Evolutionary conservation across 2,888 invertebrate genomes (phyloP).

Genomic region (Nematopogon swammerdamellus): DNA sequence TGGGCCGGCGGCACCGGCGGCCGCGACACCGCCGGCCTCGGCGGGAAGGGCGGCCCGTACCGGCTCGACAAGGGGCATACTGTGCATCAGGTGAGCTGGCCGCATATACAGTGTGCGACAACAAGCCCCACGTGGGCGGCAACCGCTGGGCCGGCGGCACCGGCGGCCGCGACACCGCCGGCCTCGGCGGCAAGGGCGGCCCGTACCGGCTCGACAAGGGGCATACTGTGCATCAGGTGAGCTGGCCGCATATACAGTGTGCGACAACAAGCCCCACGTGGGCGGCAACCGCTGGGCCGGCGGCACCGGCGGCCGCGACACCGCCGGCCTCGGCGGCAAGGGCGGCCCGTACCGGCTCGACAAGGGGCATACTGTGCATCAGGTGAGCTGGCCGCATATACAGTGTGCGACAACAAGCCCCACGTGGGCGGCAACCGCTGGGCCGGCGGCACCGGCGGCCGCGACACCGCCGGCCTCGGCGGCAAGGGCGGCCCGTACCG

Average conservation of each 20-base stretch:
- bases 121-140: slow-evolving; percentile 93
- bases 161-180: slow-evolving; percentile 92
- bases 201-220: slow-evolving; percentile 93
- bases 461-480: slow-evolving; percentile 93
- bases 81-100: slow-evolving; percentile 72
- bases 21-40: slow-evolving; percentile 91
- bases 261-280: slow-evolving; percentile 87
- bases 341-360: slow-evolving; percentile 95
- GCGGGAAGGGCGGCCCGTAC: slow-evolving; percentile 95
- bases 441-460: slow-evolving; percentile 93
- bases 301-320: slow-evolving; percentile 90
- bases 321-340: slow-evolving; percentile 93
- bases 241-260: too few relatives aligned
- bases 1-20: slow-evolving; percentile 97
- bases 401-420: slow-evolving; percentile 81
- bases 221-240: slow-evolving; percentile 85
- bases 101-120: too few relatives aligned
- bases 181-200: slow-evolving; percentile 94
- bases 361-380: slow-evolving; percentile 90
- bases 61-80: slow-evolving; percentile 90
- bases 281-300: slow-evolving; percentile 98
- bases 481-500: slow-evolving; percentile 96
- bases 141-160: slow-evolving; percentile 97
- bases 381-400: slow-evolving; percentile 51
- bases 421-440: slow-evolving; percentile 97